Evolutionary conservation across 2,888 invertebrate species (phyloP), one percentile per base, ranked within the genome.

Genomic region (Clostera curtula): DNA sequence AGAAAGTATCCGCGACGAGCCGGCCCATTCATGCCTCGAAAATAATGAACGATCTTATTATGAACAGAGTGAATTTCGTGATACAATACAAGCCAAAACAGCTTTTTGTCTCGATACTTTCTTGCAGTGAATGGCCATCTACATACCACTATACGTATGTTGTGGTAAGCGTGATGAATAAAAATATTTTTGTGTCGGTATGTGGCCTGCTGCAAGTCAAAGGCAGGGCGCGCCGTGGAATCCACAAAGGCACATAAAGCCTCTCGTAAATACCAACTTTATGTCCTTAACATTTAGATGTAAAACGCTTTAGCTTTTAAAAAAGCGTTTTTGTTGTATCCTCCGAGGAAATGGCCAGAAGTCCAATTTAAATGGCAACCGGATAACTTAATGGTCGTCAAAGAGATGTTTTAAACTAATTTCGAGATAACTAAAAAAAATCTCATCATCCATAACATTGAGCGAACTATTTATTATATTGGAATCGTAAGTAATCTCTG

Each of bases 321-420:
- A 50, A 22, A n/a, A 36, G 35, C 32, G 45, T 74, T 73, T 73
- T 76, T 72, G 58, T 57, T 53, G 40, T 45, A 46, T 56, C 56
- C 61, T 60, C 54, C 44, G 44, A 74, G 69, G 67, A 73, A 75
- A 75, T 77, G 62, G 72, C 66, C 44, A 56, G 63, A 55, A 66
- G 63, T 57, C 60, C 64, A 70, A 63, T 68, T 67, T 65, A 68
- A 66, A 67, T 52, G 61, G 61, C 57, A 52, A 52, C 57, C 61
- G 66, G 61, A 67, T 65, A 62, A 69, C 62, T 60, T 39, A 46
- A 49, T 45, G 40, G 42, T 36, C 44, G 41, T 51, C 51, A 47
- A 53, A 49, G 46, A 45, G 45, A 48, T 50, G n/a, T 52, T 53
- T 46, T 13, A 33, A 21, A 14, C 11, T 18, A 26, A 34, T 33